phyloP scores from a whole-genome alignment of 1,140 invertebrate species.

The Meloidogyne hapla region DNA sequence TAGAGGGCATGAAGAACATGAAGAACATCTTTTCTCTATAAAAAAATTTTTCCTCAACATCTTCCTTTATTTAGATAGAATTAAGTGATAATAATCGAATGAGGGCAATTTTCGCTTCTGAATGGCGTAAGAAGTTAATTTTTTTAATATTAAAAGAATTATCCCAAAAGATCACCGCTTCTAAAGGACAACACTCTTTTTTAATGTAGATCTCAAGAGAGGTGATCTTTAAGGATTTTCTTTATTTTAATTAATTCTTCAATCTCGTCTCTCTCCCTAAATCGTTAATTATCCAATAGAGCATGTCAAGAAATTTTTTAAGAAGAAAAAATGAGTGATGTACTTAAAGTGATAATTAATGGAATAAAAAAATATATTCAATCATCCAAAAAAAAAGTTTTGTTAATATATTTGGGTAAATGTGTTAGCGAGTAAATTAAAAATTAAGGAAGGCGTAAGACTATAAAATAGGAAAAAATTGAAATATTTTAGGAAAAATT shows the following conservation, averaged over 20 bases:
- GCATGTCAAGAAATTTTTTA: background rate
- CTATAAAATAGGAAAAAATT: too few species aligned
- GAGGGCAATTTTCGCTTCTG: background rate
- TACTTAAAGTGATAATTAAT: conserved; percentile 6
- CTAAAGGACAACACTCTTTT: too few species aligned
- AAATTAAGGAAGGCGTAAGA: too few species aligned
- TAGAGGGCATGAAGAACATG: background rate
- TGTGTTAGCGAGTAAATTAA: too few species aligned
- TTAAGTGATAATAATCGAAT: background rate
- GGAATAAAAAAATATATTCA: background rate
- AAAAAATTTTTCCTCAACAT: background rate
- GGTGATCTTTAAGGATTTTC: too few species aligned
- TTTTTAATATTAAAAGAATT: too few species aligned
- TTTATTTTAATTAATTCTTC: background rate
- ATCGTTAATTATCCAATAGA: background rate
- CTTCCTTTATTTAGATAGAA: background rate
- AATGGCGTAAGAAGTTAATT: too few species aligned
- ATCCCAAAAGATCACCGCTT: too few species aligned
- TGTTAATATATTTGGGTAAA: background rate
- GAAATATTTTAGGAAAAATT: too few species aligned
- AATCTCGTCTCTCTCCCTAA: background rate
- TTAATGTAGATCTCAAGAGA: too few species aligned
- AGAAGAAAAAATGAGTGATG: background rate
- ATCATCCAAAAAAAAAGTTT: background rate
- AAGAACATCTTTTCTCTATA: background rate